Evolutionary conservation across 2,113 vertebrate genomes (phyloP), one percentile per base, ranked within the genome.

Genomic region (Petaurus breviceps): DNA sequence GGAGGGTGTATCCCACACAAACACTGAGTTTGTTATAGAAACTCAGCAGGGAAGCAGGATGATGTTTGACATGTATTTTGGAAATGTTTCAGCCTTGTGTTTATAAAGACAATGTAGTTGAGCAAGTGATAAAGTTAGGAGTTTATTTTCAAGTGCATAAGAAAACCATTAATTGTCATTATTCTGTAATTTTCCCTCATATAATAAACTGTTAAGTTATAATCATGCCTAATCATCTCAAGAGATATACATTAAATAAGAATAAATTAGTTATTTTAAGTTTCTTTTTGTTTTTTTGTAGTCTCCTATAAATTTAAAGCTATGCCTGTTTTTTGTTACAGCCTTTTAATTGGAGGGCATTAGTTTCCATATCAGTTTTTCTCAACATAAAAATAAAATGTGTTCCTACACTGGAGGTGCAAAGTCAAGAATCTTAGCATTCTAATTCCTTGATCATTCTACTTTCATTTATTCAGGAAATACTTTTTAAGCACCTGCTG

Each of bases 281-380:
- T 9, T 89, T 91, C 90, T 92, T 53, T 98, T 92, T 96, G 92
- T 47, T 94, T 96, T 97, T 95, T 94, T 94, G 77, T 52, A 91
- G 37, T 31, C 53, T 23, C 3, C 37, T 49, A 53, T 95, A 68
- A 92, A 95, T 37, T 90, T 89, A 61, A 1, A 93, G 90, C 90
- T 95, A 93, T 92, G n/a, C 54, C 77, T 54, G 0, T 47, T 96
- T 96, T 96, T 11, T 89, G 90, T 95, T 61, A 19, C 6, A 95
- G 92, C 19, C 19, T 93, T 91, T 94, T 96, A 43, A 43, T 28
- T 52, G 22, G 68, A 43, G 19, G 57, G 50, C 19, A 43, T 93
- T 96, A 95, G 84, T 96, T 51, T 90, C 55, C 95, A 51, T 8
- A 93, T 95, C 92, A 90, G 77, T 7, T 92, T 84, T 91, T 96